Conservation (phyloP, 2,113 vertebrate genomes). For the Apaloderma vittatum region DNA sequence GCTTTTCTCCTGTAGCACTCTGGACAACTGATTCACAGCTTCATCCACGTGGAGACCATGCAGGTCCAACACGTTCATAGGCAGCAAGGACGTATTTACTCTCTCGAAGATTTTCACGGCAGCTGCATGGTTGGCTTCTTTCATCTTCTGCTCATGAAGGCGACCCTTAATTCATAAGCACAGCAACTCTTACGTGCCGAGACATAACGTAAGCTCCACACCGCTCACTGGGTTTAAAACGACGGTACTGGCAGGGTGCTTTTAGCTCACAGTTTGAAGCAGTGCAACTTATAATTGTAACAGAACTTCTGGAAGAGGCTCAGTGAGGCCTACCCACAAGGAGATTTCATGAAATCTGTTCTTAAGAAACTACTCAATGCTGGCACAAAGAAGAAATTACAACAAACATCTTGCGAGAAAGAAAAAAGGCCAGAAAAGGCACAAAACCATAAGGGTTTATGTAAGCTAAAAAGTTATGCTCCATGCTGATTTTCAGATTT, state of each 20-base stretch:
- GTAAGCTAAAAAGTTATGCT: not conserved
- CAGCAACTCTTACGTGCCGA: not conserved
- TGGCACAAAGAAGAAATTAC: not conserved
- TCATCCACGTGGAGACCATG: conserved; percentile 96
- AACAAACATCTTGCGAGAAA: not conserved
- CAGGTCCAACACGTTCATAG: conserved; percentile 93
- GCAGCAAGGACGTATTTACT: conserved; percentile 90
- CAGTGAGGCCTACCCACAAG: not conserved
- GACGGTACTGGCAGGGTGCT: not conserved
- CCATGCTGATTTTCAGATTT: not conserved
- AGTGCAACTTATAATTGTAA: not conserved
- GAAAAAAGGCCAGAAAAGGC: not conserved
- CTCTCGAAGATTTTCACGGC: conserved; percentile 91
- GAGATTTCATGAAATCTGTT: not conserved
- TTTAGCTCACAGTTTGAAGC: conserved; percentile 9
- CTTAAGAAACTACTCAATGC: conserved; percentile 8
- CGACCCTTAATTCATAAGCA: conserved; percentile 84
- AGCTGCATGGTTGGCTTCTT: conserved; percentile 91
- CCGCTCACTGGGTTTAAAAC: not conserved
- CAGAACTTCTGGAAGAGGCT: not conserved
- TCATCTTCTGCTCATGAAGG: conserved; percentile 92
- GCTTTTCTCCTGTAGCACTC: conserved; percentile 88
- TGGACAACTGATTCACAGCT: conserved; percentile 86
- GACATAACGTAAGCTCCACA: not conserved
- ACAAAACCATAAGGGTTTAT: not conserved